Evolutionary conservation across 2,113 vertebrate genomes (phyloP).

Genomic region (Microcebus griseorufus): DNA sequence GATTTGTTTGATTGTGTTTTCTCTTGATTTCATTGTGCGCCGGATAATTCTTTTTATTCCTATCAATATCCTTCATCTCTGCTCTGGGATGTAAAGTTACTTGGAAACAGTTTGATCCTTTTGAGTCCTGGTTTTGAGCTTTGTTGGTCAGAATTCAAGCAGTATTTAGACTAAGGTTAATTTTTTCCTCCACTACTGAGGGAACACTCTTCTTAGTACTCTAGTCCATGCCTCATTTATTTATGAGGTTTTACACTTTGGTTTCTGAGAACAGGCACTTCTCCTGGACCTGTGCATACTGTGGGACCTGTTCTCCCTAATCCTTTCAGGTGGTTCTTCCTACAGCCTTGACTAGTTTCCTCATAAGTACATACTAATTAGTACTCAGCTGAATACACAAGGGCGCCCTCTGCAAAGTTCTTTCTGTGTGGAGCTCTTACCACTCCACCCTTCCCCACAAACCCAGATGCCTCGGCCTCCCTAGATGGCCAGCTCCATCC

Average conservation of each 20-base stretch:
- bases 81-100: neutral
- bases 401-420: neutral
- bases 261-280: neutral
- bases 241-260: neutral
- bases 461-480: neutral
- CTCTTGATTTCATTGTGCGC: neutral
- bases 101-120: neutral
- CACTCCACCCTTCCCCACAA: neutral
- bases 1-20: neutral
- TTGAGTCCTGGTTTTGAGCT: neutral
- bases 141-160: neutral
- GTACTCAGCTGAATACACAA: neutral
- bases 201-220: neutral
- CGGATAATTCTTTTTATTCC: neutral
- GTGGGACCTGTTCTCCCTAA: too few relatives aligned
- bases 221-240: too few relatives aligned
- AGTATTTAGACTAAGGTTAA: too few relatives aligned
- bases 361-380: neutral
- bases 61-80: neutral
- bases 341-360: neutral
- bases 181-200: neutral
- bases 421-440: neutral
- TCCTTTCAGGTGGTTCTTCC: neutral
- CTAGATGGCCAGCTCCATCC: neutral
- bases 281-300: too few relatives aligned